These are phyloP conservation scores for Columba janthina DNA, from an alignment of 2,113 vertebrate species.

Conservation along the genomic window DNA sequence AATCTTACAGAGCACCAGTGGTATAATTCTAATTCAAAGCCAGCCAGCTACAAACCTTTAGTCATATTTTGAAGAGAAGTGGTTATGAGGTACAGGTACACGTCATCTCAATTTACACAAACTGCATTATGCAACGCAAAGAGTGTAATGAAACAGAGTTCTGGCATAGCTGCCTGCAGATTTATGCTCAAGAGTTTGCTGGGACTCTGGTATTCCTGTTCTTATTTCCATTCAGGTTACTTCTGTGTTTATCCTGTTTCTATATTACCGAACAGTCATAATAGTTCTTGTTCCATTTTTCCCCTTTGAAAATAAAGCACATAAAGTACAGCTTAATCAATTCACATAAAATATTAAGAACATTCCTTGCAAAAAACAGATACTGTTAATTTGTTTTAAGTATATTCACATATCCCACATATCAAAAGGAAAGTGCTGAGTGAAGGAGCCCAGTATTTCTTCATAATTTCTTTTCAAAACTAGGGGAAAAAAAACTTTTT, in stretches of 20 bases:
- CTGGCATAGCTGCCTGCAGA: not conserved
- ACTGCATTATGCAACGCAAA: not conserved
- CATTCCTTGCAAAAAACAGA: not conserved
- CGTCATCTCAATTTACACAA: not conserved
- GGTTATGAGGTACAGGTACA: not conserved
- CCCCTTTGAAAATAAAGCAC: not conserved
- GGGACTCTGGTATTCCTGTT: not conserved
- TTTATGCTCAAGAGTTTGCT: not conserved
- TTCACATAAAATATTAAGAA: not conserved
- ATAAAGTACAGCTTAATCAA: not conserved
- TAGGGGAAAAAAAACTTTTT: not conserved
- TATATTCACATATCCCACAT: not conserved
- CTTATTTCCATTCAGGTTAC: not conserved
- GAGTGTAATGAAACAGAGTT: not conserved
- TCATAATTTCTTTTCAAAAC: not conserved
- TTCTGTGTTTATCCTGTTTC: not conserved
- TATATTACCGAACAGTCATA: not conserved
- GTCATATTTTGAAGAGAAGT: not conserved
- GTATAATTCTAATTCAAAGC: not conserved
- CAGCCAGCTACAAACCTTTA: not conserved
- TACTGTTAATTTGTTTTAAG: not conserved
- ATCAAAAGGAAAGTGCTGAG: not conserved
- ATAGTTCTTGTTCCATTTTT: not conserved
- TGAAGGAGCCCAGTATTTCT: not conserved
- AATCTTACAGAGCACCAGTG: not conserved